phyloP scores from a whole-genome alignment of 2,113 vertebrate genomes.

The Hemichromis elongatus region DNA sequence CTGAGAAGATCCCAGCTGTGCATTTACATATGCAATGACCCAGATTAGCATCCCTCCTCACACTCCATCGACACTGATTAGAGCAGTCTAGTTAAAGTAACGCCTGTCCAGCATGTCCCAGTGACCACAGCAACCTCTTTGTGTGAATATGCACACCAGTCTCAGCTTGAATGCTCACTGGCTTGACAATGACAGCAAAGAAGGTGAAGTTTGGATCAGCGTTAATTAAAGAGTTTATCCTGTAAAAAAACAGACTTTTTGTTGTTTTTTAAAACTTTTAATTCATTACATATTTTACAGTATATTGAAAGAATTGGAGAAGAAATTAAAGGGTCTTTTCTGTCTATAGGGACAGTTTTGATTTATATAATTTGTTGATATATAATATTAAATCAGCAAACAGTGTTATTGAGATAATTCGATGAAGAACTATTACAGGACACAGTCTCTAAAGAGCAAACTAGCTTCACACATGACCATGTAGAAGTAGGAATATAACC shows the following conservation, averaged over 20 bases:
- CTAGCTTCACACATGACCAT: background rate
- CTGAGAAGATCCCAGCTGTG: slow-evolving; percentile 79
- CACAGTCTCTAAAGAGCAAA: background rate
- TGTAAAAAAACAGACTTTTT: background rate
- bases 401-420: rapidly evolving
- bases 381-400: background rate
- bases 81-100: slow-evolving; percentile 53
- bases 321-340: background rate
- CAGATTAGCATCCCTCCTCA: slow-evolving; percentile 83
- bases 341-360: background rate
- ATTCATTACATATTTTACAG: rapidly evolving
- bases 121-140: slow-evolving; percentile 18
- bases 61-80: slow-evolving; percentile 83
- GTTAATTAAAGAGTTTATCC: background rate
- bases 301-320: background rate
- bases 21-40: slow-evolving; percentile 90
- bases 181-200: slow-evolving; percentile 19
- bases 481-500: background rate
- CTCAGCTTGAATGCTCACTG: slow-evolving; percentile 5
- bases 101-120: slow-evolving; percentile 15
- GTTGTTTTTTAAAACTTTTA: background rate
- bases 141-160: background rate
- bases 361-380: background rate
- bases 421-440: background rate
- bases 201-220: slow-evolving; percentile 1